Evolutionary conservation across 2,113 vertebrate species (phyloP), one percentile per base, ranked within the genome.

Genomic region (Nymphicus hollandicus): DNA sequence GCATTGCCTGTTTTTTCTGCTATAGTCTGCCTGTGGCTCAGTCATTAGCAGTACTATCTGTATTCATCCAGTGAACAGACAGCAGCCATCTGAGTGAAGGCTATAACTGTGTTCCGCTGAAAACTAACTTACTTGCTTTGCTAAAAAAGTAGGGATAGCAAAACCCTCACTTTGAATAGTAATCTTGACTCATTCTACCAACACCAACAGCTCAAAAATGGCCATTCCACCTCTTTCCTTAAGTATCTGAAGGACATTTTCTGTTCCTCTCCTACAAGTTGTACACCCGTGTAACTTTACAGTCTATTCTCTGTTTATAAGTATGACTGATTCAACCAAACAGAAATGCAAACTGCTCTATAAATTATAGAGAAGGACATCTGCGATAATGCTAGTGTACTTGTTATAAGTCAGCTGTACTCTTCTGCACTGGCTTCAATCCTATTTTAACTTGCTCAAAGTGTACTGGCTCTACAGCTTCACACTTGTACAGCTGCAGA

Each of bases 291-390:
- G 28, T 70, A 86, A 68, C 53, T 93, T 94, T 74, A 44, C 37
- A 78, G 49, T 17, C 68, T 82, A 24, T 29, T 80, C 43, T 87
- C 44, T 4, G 4, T 35, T 64, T 74, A 11, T n/a, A 55, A 60
- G 41, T 52, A 17, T 41, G 41, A 68, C 47, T 79, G 64, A 91
- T 89, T 88, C 52, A 91, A 63, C 33, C 29, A 35, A 83, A 83
- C 74, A 95, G 87, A 87, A 89, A n/a, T 66, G 50, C 89, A 96
- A 88, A 91, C 33, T 86, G 41, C 49, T 73, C 55, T 66, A 88
- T 94, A 72, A 88, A 89, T 96, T 93, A 93, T 77, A 72, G 66
- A 95, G 37, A 56, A 80, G 39, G 31, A 83, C 91, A 96, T 82
- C 66, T 77, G 74, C 82, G 58, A 33, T 80, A 89, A 69, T n/a